These are phyloP conservation scores for Caenorhabditis becei DNA, from an alignment of 2,888 invertebrate genomes.

Conservation along the genomic window DNA sequence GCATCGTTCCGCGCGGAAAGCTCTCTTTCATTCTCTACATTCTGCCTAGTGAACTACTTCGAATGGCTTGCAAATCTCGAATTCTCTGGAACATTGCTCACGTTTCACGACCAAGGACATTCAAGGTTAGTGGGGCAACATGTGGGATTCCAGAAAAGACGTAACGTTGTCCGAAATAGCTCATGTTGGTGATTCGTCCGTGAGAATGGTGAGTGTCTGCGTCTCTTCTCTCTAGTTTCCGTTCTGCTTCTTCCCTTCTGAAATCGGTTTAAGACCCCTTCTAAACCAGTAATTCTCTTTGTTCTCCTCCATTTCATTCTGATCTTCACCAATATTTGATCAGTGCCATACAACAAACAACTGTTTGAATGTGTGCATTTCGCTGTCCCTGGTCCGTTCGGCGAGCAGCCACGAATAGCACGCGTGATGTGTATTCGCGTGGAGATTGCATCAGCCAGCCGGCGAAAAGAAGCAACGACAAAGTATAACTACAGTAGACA, in stretches of 20 bases:
- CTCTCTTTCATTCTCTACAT: neutral
- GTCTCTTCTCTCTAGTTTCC: neutral
- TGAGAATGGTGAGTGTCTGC: neutral
- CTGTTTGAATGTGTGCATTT: slow-evolving; percentile 23
- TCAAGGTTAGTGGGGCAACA: slow-evolving; percentile 23
- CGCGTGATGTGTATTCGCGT: slow-evolving; percentile 11
- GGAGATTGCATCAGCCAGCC: slow-evolving; percentile 35
- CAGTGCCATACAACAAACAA: slow-evolving; percentile 11
- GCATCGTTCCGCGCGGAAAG: slow-evolving; percentile 4
- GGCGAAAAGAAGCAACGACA: slow-evolving; percentile 18
- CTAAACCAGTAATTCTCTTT: slow-evolving; percentile 39
- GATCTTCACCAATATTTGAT: slow-evolving; percentile 7
- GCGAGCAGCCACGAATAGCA: slow-evolving; percentile 29
- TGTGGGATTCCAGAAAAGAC: neutral
- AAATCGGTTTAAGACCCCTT: slow-evolving; percentile 24
- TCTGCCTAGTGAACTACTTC: neutral
- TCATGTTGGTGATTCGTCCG: neutral
- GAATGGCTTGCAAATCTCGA: slow-evolving; percentile 2
- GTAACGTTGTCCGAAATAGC: neutral
- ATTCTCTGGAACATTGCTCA: slow-evolving; percentile 26
- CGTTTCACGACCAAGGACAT: slow-evolving; percentile 31
- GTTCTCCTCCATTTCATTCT: slow-evolving; percentile 14
- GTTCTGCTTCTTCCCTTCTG: neutral
- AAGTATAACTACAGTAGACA: slow-evolving; percentile 43
- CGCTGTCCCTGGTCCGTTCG: slow-evolving; percentile 8